A percentile compares a stretch with the other conserved stretches of the same genome.
phyloP scores from a whole-genome alignment of 2,888 invertebrate genomes.

The Petrolisthes cinctipes region DNA sequence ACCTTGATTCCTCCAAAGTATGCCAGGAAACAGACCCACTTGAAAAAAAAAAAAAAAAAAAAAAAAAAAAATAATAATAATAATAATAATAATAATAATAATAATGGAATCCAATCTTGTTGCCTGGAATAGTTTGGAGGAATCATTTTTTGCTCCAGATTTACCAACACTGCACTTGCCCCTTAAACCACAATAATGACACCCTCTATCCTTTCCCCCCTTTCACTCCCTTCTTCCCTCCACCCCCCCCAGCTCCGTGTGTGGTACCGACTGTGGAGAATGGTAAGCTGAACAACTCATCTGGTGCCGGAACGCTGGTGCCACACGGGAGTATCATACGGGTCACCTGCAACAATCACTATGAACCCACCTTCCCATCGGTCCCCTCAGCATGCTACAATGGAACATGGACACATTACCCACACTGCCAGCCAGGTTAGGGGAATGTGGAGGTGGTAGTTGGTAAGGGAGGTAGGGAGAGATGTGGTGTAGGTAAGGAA shows the following conservation, averaged over 20 bases:
- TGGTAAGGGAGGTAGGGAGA: neutral
- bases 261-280: constrained; percentile 83
- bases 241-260: constrained; percentile 82
- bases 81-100: too few species aligned
- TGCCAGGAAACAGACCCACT: neutral
- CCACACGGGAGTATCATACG: constrained; percentile 80
- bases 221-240: neutral
- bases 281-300: constrained; percentile 68
- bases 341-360: constrained; percentile 85
- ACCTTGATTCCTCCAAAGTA: too few species aligned
- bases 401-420: constrained; percentile 95
- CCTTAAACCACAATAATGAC: too few species aligned
- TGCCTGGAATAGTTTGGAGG: too few species aligned
- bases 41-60: neutral
- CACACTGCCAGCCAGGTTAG: constrained; percentile 84
- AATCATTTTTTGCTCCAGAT: too few species aligned
- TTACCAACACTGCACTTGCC: too few species aligned
- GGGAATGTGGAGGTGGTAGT: neutral
- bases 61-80: neutral
- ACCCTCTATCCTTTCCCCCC: too few species aligned
- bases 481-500: neutral
- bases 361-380: constrained; percentile 77
- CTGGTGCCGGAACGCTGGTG: constrained; percentile 68
- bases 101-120: too few species aligned
- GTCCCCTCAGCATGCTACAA: constrained; percentile 87